Evolutionary conservation across 2,113 vertebrate species (phyloP).

Genomic region (Lophura nycthemera): DNA sequence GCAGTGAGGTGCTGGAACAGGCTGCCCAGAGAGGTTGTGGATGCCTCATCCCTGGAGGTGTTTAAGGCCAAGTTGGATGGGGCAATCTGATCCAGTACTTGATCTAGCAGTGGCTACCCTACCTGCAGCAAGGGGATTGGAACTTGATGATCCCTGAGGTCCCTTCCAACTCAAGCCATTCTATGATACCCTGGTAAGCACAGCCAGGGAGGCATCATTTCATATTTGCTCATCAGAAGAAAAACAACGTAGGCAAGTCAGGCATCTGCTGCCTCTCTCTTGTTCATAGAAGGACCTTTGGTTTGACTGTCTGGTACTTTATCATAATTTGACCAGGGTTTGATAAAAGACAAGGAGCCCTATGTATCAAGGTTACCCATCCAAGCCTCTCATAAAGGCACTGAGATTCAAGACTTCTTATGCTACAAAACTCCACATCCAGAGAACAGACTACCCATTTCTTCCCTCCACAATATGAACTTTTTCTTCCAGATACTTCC

Average conservation of each 20-base stretch:
- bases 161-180: no score
- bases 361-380: accelerated
- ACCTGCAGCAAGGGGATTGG: no score
- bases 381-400: not conserved
- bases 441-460: not conserved
- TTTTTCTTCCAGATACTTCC: not conserved
- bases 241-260: not conserved
- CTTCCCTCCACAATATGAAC: not conserved
- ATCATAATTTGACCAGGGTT: not conserved
- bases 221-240: not conserved
- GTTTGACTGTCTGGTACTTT: not conserved
- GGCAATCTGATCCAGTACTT: no score
- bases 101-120: no score
- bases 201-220: not conserved
- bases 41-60: no score
- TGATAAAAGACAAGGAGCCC: not conserved
- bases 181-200: not conserved
- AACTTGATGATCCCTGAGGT: no score
- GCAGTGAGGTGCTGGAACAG: no score
- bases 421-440: not conserved
- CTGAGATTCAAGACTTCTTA: not conserved
- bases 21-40: no score
- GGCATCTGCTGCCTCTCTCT: not conserved
- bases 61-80: no score
- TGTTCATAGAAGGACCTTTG: not conserved